Conservation (phyloP, 2,888 invertebrate species). For the Drosophila phalerata region DNA sequence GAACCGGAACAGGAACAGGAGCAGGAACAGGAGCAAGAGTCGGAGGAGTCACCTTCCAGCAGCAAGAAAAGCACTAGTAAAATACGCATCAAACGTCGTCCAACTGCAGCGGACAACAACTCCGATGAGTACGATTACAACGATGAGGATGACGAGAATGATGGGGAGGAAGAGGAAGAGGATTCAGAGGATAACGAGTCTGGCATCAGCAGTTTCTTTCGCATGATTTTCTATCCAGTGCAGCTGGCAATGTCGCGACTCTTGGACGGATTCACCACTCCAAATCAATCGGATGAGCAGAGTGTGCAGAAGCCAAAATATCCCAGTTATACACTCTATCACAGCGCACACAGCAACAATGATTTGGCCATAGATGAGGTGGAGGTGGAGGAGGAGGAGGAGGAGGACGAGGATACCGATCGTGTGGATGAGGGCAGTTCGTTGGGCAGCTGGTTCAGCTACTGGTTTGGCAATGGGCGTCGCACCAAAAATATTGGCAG, state of each 20-base stretch:
- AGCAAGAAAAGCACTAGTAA: slow-evolving; percentile 60
- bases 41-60: slow-evolving; percentile 19
- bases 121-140: slow-evolving; percentile 62
- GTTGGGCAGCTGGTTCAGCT: slow-evolving; percentile 79
- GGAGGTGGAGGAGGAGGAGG: slow-evolving; percentile 38
- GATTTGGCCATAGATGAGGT: slow-evolving; percentile 24
- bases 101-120: slow-evolving; percentile 20
- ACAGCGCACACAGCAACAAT: slow-evolving; percentile 69
- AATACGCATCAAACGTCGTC: slow-evolving; percentile 74
- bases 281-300: slow-evolving; percentile 42
- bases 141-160: slow-evolving; percentile 41
- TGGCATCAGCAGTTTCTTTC: slow-evolving; percentile 79
- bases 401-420: slow-evolving; percentile 46
- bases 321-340: slow-evolving; percentile 82
- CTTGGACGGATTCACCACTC: slow-evolving; percentile 73
- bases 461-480: slow-evolving; percentile 79
- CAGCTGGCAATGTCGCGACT: slow-evolving; percentile 80
- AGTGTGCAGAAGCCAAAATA: slow-evolving; percentile 60
- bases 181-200: slow-evolving; percentile 51
- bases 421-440: slow-evolving; percentile 52
- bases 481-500: slow-evolving; percentile 74
- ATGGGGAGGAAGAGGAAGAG: slow-evolving; percentile 41
- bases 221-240: slow-evolving; percentile 83
- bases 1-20: neutral
- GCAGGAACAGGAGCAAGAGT: neutral